These are phyloP conservation scores for Sinocyclocheilus grahami DNA, from an alignment of 2,113 vertebrate species.

Conservation along the genomic window DNA sequence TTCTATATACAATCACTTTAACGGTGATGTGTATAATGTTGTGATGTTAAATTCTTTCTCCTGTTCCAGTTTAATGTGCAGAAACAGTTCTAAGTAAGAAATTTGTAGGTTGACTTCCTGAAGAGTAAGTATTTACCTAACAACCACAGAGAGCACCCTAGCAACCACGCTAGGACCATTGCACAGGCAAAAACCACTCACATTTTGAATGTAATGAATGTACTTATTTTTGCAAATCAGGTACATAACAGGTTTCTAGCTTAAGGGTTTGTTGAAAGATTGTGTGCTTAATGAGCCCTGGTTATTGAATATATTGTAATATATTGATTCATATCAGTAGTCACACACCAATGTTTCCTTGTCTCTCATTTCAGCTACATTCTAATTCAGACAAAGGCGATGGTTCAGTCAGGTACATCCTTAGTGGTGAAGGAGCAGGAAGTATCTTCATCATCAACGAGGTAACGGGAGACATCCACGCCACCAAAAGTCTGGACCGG, in stretches of 20 bases:
- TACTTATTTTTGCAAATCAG: background rate
- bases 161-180: background rate
- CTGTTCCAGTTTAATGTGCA: background rate
- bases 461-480: slow-evolving; percentile 87
- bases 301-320: background rate
- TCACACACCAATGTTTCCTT: slow-evolving; percentile 26
- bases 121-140: background rate
- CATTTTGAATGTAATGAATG: background rate
- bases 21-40: background rate
- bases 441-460: slow-evolving; percentile 89
- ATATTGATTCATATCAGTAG: slow-evolving; percentile 11
- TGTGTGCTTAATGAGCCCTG: slow-evolving; percentile 19
- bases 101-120: background rate
- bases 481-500: slow-evolving; percentile 87
- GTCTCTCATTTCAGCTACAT: slow-evolving; percentile 76
- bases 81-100: background rate
- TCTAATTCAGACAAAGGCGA: slow-evolving; percentile 91
- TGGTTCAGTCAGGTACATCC: slow-evolving; percentile 88
- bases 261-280: background rate
- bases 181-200: background rate
- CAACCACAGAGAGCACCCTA: background rate
- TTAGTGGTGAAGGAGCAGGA: slow-evolving; percentile 87
- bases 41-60: background rate
- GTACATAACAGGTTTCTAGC: background rate
- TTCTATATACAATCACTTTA: background rate